Evolutionary conservation across 2,113 vertebrate species (phyloP).

Genomic region (Rynchops niger): DNA sequence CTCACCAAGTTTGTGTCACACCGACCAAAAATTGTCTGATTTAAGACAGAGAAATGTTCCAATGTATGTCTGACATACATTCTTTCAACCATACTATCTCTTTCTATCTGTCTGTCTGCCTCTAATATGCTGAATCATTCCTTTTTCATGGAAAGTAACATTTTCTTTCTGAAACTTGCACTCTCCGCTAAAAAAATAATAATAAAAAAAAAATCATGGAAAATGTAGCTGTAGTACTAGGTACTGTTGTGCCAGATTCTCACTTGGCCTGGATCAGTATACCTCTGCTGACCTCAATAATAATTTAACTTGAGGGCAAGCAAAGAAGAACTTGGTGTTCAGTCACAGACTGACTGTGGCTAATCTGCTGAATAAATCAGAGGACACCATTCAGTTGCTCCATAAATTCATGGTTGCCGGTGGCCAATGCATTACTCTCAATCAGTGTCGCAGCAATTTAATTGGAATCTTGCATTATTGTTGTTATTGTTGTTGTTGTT

Average conservation of each 20-base stretch:
- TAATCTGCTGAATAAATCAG: slow-evolving; percentile 44
- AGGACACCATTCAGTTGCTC: background rate
- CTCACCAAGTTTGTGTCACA: background rate
- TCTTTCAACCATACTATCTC: background rate
- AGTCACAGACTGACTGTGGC: background rate
- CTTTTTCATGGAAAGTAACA: background rate
- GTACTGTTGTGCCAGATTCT: slow-evolving; percentile 18
- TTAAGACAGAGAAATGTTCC: background rate
- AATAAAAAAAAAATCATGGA: background rate
- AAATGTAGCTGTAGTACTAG: slow-evolving; percentile 28
- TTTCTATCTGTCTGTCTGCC: background rate
- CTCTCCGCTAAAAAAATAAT: background rate
- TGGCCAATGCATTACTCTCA: background rate
- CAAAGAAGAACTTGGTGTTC: slow-evolving; percentile 41
- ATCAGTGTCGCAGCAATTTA: background rate
- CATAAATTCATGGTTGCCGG: background rate
- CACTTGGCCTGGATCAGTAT: slow-evolving; percentile 37
- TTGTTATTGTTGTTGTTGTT: background rate
- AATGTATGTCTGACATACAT: background rate
- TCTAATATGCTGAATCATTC: background rate
- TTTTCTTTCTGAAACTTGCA: background rate
- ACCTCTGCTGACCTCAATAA: slow-evolving; percentile 59
- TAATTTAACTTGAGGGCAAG: slow-evolving; percentile 45
- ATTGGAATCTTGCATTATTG: background rate
- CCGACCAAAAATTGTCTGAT: background rate